Conservation (phyloP, 53 echinoderm and acorn worm genomes). For the Hippasteria phrygiana region DNA sequence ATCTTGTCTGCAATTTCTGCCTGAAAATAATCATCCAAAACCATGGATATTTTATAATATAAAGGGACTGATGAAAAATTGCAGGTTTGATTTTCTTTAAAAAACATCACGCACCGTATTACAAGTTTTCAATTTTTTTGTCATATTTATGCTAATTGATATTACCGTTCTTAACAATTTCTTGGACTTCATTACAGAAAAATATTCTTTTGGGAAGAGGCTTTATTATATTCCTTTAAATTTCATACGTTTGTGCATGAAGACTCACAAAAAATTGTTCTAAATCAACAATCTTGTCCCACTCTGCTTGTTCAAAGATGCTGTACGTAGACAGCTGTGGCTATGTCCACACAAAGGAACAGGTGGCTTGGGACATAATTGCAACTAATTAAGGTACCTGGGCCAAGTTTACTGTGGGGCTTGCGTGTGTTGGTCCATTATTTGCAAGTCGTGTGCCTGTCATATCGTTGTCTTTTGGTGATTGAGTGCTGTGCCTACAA, state of each 20-base stretch:
- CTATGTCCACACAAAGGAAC: not conserved
- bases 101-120: too few species aligned
- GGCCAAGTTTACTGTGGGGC: not conserved
- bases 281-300: not conserved
- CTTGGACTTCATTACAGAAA: too few species aligned
- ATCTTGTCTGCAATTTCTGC: too few species aligned
- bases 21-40: too few species aligned
- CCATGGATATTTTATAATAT: too few species aligned
- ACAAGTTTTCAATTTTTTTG: too few species aligned
- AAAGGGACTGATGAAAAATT: too few species aligned
- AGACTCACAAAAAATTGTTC: not conserved
- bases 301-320: not conserved
- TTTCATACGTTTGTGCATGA: not conserved
- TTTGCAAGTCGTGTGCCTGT: constrained; percentile 24
- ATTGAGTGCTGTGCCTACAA: not conserved
- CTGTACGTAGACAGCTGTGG: not conserved
- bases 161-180: too few species aligned
- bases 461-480: constrained; percentile 8
- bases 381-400: constrained; percentile 1
- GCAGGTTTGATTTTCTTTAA: too few species aligned
- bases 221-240: not conserved
- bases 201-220: too few species aligned
- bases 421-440: not conserved
- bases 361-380: not conserved
- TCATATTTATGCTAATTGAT: too few species aligned